A percentile compares a stretch with the other conserved stretches of the same genome.
Conservation (phyloP, 2,113 vertebrate species). For the Camelus dromedarius region DNA sequence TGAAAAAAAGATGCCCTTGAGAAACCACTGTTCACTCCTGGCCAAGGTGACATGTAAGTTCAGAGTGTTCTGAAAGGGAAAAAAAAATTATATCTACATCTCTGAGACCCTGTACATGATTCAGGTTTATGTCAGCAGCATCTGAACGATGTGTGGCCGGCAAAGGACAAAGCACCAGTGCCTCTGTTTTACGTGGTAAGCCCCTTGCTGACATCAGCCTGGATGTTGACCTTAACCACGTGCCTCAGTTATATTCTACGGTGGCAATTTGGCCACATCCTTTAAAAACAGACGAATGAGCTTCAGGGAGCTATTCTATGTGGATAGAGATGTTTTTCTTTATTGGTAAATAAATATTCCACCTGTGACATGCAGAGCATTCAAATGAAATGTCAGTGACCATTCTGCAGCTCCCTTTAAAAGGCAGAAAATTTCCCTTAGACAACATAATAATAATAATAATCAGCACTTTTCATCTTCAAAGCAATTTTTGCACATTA, state of each 20-base stretch:
- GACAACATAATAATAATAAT: slow-evolving; percentile 76
- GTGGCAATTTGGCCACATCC: not conserved
- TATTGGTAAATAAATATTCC: slow-evolving; percentile 47
- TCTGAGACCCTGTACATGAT: not conserved
- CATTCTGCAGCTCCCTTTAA: not conserved
- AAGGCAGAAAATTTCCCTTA: slow-evolving; percentile 38
- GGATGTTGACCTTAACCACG: not conserved
- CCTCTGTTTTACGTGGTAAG: not conserved
- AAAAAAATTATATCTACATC: not conserved
- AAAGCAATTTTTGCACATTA: slow-evolving; percentile 75
- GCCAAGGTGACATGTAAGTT: slow-evolving; percentile 1
- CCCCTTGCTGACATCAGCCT: not conserved
- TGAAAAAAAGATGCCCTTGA: not conserved
- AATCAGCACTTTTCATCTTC: slow-evolving; percentile 69
- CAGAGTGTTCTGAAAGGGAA: not conserved
- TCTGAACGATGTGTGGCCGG: slow-evolving; percentile 19
- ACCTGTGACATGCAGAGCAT: not conserved
- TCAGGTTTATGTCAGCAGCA: not conserved
- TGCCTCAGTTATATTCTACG: not conserved
- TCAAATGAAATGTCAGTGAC: not conserved
- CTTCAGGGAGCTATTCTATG: not conserved
- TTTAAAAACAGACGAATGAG: not conserved
- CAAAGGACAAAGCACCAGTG: not conserved
- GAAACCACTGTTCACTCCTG: not conserved
- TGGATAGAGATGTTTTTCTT: slow-evolving; percentile 2